Base-by-base conservation (phyloP, 64 coral and sea anemone species). In the Trachythela sp. region DNA sequence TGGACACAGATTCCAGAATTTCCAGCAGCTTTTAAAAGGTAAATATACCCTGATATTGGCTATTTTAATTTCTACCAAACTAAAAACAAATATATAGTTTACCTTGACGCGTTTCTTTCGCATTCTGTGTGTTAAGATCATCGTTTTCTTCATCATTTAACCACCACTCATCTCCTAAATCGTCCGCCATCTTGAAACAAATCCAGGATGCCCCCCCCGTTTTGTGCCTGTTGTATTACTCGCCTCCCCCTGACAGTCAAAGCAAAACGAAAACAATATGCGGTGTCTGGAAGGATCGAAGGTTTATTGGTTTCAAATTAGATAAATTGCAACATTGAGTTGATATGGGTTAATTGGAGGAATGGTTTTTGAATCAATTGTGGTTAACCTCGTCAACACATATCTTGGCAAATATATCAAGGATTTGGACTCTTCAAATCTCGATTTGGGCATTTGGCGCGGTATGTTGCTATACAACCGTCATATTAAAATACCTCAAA, bases 401-500 rank as follows among this genome's bases (percentile, higher is more conserved):
- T 83, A 93, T 29, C 93, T 99, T n/a, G 96, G 96, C 31, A 94
- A 93, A 91, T 95, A 99, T 48, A 92, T 99, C 36, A 94, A 95
- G 36, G 89, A 94, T 84, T 75, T 99, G 17, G 96, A 99, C 68
- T 84, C 60, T 13, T 90, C 88, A 22, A 94, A 97, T 83, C 91
- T 97, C 40, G 84, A 94, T 35, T 71, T 97, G 27, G 91, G 54
- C 18, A 92, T 97, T 85, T 88, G 92, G 39, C 88, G 89, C 52
- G 95, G 95, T 97, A 85, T 92, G 93, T 68, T 49, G 33, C 48
- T 32, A 27, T 11, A 34, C 41, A 17, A 83, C 45, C n/a, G 6
- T 33, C 34, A n/a, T 86, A 52, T 50, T 42, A 17, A 56, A 36
- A 34, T 39, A 6, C 52, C 48, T 13, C 20, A 22, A 4, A 58